Percentiles rank a stretch among this genome's conserved stretches.
Conservation (phyloP, 1,140 invertebrate species). For the Drosophila arizonae region DNA sequence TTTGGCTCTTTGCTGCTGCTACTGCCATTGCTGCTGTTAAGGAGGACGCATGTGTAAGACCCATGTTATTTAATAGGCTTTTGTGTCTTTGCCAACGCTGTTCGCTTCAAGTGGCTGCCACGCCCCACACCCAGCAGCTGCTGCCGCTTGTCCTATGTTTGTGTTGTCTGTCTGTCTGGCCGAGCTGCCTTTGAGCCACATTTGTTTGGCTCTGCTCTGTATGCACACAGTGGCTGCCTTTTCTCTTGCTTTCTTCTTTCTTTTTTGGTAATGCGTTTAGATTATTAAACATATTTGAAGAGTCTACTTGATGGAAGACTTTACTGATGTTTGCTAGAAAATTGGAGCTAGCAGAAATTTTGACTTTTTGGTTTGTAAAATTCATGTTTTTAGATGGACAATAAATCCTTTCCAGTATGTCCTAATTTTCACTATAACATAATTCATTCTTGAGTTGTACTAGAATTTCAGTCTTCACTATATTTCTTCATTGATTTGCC, state of each 20-base stretch:
- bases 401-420: too few species aligned
- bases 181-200: conserved; percentile 16
- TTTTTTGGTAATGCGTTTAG: conserved; percentile 69
- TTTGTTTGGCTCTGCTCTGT: background rate
- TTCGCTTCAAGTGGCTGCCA: conserved; percentile 34
- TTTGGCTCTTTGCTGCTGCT: conserved; percentile 27
- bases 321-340: background rate
- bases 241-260: background rate
- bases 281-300: conserved; percentile 77
- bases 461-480: too few species aligned
- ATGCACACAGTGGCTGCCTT: background rate
- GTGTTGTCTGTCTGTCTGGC: conserved; percentile 7
- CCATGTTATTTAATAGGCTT: conserved; percentile 80
- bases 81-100: conserved; percentile 53
- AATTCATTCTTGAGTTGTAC: too few species aligned
- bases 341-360: background rate
- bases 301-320: conserved; percentile 25
- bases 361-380: too few species aligned
- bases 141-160: conserved; percentile 17
- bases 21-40: conserved; percentile 7
- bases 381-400: too few species aligned
- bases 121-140: background rate
- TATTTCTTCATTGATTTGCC: too few species aligned
- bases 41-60: conserved; percentile 67
- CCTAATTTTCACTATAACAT: too few species aligned